Conservation (phyloP, 1,140 invertebrate genomes). For the Nebria ingens region DNA sequence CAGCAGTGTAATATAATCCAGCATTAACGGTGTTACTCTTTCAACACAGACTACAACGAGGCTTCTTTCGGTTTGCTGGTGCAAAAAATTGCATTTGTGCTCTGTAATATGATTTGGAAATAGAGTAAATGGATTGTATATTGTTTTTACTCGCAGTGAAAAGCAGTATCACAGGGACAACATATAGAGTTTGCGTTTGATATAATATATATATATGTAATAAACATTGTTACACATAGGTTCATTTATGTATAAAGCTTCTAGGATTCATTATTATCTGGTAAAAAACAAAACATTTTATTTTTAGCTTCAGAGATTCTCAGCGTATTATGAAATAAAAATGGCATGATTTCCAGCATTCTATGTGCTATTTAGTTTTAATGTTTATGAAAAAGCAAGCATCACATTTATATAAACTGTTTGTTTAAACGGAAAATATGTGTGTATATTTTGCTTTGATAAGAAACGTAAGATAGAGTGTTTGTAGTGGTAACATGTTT, state of each 20-base stretch:
- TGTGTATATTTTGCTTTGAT: background rate
- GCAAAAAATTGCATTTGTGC: background rate
- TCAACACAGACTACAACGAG: background rate
- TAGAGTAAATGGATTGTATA: background rate
- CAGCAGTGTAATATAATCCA: background rate
- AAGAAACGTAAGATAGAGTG: background rate
- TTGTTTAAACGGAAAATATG: background rate
- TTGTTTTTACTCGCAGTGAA: background rate
- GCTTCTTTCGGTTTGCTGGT: background rate
- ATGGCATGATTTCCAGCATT: no score
- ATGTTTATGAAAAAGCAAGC: no score
- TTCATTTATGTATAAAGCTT: background rate
- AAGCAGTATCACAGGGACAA: no score
- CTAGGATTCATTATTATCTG: background rate
- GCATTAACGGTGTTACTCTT: conserved; percentile 2
- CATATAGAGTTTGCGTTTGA: no score
- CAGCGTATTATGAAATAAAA: no score
- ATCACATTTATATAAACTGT: no score
- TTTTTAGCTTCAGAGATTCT: no score
- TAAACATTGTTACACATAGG: background rate
- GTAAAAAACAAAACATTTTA: background rate
- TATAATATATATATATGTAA: no score
- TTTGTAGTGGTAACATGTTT: background rate
- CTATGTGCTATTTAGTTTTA: no score
- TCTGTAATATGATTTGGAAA: background rate